Evolutionary conservation across 1,140 invertebrate species (phyloP).

Genomic region (Metopolophium dirhodum): DNA sequence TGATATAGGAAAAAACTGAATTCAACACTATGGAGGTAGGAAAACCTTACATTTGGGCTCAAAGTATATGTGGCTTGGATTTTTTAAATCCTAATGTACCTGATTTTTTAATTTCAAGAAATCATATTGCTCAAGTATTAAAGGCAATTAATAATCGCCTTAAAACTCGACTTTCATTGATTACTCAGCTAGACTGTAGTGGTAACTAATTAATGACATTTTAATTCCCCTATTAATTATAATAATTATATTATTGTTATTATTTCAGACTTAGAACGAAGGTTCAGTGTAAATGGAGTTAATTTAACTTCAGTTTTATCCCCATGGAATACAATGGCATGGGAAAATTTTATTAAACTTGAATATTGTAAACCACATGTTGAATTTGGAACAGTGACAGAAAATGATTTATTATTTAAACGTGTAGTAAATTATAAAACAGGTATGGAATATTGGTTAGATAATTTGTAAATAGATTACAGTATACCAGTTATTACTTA

Average conservation of each 20-base stretch:
- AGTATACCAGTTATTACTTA: neutral
- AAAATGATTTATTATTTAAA: conserved; percentile 55
- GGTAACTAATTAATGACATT: conserved; percentile 17
- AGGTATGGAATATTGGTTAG: neutral
- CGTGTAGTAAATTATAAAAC: conserved; percentile 54
- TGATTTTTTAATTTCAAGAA: conserved; percentile 45
- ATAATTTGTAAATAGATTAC: neutral
- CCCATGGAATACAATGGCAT: conserved; percentile 49
- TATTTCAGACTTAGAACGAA: conserved; percentile 47
- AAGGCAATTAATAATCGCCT: conserved; percentile 50
- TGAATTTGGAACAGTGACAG: conserved; percentile 11
- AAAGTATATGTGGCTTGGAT: conserved; percentile 51
- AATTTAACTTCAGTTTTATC: conserved; percentile 55
- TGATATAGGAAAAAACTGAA: conserved; percentile 25
- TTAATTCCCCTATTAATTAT: neutral
- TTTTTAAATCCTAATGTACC: conserved; percentile 37
- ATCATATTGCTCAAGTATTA: conserved; percentile 39
- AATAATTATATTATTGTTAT: neutral
- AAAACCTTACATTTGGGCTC: conserved; percentile 53
- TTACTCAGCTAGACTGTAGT: conserved; percentile 47
- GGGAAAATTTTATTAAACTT: conserved; percentile 51
- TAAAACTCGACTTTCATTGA: conserved; percentile 48
- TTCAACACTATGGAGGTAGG: conserved; percentile 45
- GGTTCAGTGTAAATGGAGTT: conserved; percentile 49
- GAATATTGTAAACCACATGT: conserved; percentile 47